Conservation (phyloP, 2,888 invertebrate species). For the Cantharis lateralis region DNA sequence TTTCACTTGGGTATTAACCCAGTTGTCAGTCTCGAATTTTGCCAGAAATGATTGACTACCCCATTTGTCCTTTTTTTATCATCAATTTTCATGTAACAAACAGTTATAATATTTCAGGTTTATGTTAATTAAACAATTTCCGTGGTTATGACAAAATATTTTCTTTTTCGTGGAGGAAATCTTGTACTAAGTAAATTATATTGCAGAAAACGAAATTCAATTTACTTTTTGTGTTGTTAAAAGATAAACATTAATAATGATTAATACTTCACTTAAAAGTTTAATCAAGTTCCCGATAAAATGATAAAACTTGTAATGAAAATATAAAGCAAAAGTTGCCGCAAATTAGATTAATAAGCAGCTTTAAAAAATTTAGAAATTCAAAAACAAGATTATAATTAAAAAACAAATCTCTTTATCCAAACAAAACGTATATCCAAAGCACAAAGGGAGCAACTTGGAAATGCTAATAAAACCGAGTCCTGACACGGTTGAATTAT, state of each 20-base stretch:
- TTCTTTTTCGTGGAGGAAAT: not conserved
- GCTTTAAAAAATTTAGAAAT: slow-evolving; percentile 10
- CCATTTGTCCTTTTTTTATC: not conserved
- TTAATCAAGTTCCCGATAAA: not conserved
- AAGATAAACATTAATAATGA: not conserved
- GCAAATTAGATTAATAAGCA: slow-evolving; percentile 12
- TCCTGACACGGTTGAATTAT: slow-evolving; percentile 22
- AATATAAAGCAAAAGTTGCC: slow-evolving; percentile 1
- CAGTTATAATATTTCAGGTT: not conserved
- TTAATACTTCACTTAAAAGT: not conserved
- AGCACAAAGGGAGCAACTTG: slow-evolving; percentile 18
- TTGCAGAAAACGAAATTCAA: not conserved
- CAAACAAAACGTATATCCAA: slow-evolving; percentile 21
- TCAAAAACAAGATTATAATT: slow-evolving; percentile 13
- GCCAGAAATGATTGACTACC: not conserved
- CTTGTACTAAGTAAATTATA: not conserved
- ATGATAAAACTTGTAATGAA: slow-evolving; percentile 4
- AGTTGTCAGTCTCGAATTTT: not conserved
- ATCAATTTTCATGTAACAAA: not conserved
- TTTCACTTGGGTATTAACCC: not conserved
- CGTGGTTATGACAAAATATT: not conserved
- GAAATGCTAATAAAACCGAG: slow-evolving; percentile 26
- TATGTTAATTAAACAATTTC: not conserved
- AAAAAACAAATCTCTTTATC: slow-evolving; percentile 27
- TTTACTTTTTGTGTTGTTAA: not conserved